Evolutionary conservation across 2,113 vertebrate species (phyloP).

Genomic region (Bubo bubo): DNA sequence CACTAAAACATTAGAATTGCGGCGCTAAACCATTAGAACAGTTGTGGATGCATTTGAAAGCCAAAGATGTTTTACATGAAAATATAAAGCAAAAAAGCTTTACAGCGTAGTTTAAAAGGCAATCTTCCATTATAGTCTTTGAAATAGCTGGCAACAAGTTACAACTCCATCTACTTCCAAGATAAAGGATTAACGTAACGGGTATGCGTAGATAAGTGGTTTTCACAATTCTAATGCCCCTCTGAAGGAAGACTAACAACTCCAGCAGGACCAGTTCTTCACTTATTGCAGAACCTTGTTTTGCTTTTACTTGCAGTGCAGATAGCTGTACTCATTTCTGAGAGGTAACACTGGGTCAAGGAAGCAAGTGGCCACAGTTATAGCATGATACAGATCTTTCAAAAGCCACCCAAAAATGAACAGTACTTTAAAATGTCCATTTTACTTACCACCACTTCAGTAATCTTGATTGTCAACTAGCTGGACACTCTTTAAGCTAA

Average conservation of each 20-base stretch:
- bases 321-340: neutral
- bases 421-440: neutral
- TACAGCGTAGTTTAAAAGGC: neutral
- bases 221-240: neutral
- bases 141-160: neutral
- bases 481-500: neutral
- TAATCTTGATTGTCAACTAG: neutral
- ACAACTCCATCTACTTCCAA: neutral
- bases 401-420: neutral
- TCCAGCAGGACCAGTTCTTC: neutral
- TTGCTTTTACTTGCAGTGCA: neutral
- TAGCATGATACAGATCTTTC: neutral
- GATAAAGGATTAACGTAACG: neutral
- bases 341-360: neutral
- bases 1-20: neutral
- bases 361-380: neutral
- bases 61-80: neutral
- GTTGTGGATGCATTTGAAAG: neutral
- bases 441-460: neutral
- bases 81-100: neutral
- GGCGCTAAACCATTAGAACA: neutral
- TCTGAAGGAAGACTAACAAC: neutral
- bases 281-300: neutral
- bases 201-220: accelerated
- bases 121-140: neutral